Evolutionary conservation across 2,797 vertebrate genomes (phyloP).

Genomic region (Diplodus sargus): DNA sequence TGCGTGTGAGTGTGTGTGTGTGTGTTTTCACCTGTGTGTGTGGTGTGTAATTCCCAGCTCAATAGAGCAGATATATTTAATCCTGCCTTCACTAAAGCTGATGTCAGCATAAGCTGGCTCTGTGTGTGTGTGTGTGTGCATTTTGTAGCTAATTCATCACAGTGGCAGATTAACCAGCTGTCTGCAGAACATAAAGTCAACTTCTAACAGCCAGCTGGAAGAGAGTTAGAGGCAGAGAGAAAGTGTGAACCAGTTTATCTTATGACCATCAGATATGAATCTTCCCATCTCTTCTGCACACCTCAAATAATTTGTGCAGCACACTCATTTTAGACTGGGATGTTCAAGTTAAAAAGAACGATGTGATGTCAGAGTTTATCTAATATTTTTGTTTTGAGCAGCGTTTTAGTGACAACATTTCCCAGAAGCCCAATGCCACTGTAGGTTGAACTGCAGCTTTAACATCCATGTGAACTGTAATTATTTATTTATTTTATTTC

Average conservation of each 20-base stretch:
- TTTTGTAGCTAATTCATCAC: constrained; percentile 72
- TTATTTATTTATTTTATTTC: too few relatives aligned
- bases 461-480: not conserved
- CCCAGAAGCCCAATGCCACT: not conserved
- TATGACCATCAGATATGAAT: not conserved
- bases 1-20: not conserved
- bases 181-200: constrained; percentile 61
- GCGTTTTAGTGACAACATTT: not conserved
- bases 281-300: too few relatives aligned
- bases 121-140: constrained; percentile 6
- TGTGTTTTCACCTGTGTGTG: constrained; percentile 8
- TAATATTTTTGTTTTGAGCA: too few relatives aligned
- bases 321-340: not conserved
- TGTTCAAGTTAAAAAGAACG: too few relatives aligned
- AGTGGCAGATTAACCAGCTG: constrained; percentile 71
- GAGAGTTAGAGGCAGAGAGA: constrained; percentile 8
- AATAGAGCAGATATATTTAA: constrained; percentile 78
- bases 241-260: constrained; percentile 16
- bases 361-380: too few relatives aligned
- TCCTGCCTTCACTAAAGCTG: constrained; percentile 66
- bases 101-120: constrained; percentile 75
- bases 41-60: constrained; percentile 68
- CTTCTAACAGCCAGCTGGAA: constrained; percentile 57
- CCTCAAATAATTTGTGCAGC: not conserved
- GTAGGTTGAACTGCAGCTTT: not conserved